Evolutionary conservation across 2,888 invertebrate genomes (phyloP), one percentile per base, ranked within the genome.

Genomic region (Drosophila cracens): DNA sequence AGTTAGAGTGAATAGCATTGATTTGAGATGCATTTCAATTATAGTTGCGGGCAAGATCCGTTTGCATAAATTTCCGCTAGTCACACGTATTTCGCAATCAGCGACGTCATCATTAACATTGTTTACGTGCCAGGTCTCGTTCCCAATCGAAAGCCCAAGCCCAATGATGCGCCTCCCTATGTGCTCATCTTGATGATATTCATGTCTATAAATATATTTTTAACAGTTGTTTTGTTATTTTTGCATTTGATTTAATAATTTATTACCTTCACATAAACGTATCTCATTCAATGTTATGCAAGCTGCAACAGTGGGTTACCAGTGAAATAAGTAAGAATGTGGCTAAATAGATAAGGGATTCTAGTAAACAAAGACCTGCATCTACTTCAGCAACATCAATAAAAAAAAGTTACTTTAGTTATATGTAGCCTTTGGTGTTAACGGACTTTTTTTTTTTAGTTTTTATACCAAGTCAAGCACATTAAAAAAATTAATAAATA

Each of bases 241-340:
- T 40, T 80, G 68, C 60, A 68, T 60, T 62, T 65, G 69, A 61
- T 68, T 68, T 67, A 69, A 70, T 78, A 79, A 76, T 77, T 67
- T 79, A 86, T 79, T 70, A 46, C 79, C 81, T 85, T 81, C 77
- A 76, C 70, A 81, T 60, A 83, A 54, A 79, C 54, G 78, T 62
- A 83, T 76, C 64, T 68, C 57, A 67, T 79, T 74, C 68, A 69
- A 53, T 68, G 59, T 56, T 63, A 48, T 67, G 63, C 56, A 76
- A 70, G 36, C 27, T 34, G 18, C 33, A 40, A 29, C 11, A 38
- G 68, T 8, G 80, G 76, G 72, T n/a, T 43, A 63, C 4, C 13
- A 25, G 10, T 5, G 48, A 51, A 73, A 18, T 40, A 40, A n/a
- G 38, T 36, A 16, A 36, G 36, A 36, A 36, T 16, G 61, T 70